Evolutionary conservation across 2,797 vertebrate species (phyloP).

Genomic region (Delichon dasypus): DNA sequence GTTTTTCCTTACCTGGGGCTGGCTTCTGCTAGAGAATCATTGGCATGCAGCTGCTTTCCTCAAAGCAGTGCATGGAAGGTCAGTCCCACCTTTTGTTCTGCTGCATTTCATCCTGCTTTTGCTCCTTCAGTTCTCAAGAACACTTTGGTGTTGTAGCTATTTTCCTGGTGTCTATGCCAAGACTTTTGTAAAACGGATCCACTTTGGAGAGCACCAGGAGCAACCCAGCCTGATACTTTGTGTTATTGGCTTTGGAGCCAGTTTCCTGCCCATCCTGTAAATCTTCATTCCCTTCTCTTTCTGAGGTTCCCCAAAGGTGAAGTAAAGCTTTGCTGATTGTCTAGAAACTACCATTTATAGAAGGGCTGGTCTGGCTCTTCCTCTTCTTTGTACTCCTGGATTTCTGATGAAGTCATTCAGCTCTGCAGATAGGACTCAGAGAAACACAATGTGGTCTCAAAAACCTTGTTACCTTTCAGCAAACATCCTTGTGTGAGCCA

Average conservation of each 20-base stretch:
- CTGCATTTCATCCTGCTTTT: neutral
- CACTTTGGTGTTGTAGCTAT: neutral
- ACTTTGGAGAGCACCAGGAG: neutral
- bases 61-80: neutral
- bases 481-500: neutral
- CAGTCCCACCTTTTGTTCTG: neutral
- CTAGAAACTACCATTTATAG: neutral
- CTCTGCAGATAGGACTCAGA: neutral
- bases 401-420: neutral
- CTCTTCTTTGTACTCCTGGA: neutral
- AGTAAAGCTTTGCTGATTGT: neutral
- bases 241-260: neutral
- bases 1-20: neutral
- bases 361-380: neutral
- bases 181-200: neutral
- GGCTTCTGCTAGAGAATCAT: neutral
- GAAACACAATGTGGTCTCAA: neutral
- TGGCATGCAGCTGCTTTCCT: neutral
- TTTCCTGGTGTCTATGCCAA: neutral
- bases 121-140: neutral
- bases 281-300: slow-evolving; percentile 45
- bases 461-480: neutral
- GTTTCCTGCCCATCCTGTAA: slow-evolving; percentile 27
- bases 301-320: neutral
- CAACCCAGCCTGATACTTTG: neutral